Base-by-base conservation (phyloP, 2,888 invertebrate species). In the Sphinx pinastri region DNA sequence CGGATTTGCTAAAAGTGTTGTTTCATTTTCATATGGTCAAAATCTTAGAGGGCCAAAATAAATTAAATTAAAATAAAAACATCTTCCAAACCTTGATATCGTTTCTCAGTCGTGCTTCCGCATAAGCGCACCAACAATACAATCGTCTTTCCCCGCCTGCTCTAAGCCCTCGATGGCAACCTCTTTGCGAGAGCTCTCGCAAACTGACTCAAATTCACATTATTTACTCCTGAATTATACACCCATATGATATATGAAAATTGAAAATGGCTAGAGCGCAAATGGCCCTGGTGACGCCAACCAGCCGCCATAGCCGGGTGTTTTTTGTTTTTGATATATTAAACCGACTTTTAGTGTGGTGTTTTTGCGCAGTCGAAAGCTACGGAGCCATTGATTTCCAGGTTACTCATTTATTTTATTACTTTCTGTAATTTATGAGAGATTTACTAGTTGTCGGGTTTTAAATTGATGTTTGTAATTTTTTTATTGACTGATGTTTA, bases 141-240 rank as follows among this genome's bases (percentile, higher is more conserved):
- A 63, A 63, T 49, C 63, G 75, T 52, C 72, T 73, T 77, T 71
- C 68, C 70, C 75, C 72, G 74, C 72, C 75, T 67, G 72, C 55
- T 47, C 75, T 77, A 75, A 78, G 74, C 73, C 72, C 73, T 66
- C 71, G 76, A 80, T 82, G 75, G 71, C 74, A 72, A 63, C 73
- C 72, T 69, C 72, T 74, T 71, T 67, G 55, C 51, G 63, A 72
- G 60, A 72, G 71, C 73, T 72, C 69, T 71, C 70, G 71, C 73
- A 73, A 70, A 55, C 71, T 69, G 63, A 69, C 74, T 70, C 67
- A 72, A 72, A 72, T 72, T 47, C 57, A 72, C 71, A 73, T 75
- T 73, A 77, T 75, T 75, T 74, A 74, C 72, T 70, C 68, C 68
- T 71, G 70, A 72, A 73, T 69, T 71, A 72, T 71, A 73, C 67